Percentiles rank a stretch among this genome's conserved stretches.
phyloP scores from a whole-genome alignment of 1,140 invertebrate genomes.

The Polypedilum pembai region DNA sequence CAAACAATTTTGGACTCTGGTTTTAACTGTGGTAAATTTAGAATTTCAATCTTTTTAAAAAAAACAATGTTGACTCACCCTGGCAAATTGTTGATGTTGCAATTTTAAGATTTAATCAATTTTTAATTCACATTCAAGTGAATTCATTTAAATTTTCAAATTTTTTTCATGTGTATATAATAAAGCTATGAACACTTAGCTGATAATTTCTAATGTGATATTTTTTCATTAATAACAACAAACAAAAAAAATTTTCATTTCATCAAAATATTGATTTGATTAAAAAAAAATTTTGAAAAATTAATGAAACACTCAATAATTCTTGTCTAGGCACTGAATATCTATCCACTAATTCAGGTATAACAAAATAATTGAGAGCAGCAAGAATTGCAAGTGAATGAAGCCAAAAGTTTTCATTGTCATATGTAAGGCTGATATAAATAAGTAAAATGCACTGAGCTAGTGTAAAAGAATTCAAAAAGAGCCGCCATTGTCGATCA shows the following conservation, averaged over 20 bases:
- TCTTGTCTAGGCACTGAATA: background rate
- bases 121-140: too few relatives aligned
- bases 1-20: too few relatives aligned
- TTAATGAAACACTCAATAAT: background rate
- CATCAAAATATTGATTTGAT: background rate
- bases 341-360: background rate
- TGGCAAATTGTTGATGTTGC: too few relatives aligned
- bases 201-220: too few relatives aligned
- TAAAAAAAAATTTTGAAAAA: conserved; percentile 7
- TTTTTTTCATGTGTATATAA: too few relatives aligned
- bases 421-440: background rate
- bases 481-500: background rate
- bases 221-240: too few relatives aligned
- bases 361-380: background rate
- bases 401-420: conserved; percentile 7
- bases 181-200: too few relatives aligned
- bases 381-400: background rate
- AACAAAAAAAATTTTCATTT: background rate
- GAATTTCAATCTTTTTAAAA: too few relatives aligned
- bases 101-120: too few relatives aligned
- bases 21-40: too few relatives aligned
- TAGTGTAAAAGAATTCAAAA: background rate
- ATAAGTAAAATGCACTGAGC: conserved; percentile 7
- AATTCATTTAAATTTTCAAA: too few relatives aligned
- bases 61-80: too few relatives aligned